These are phyloP conservation scores for Actinia tenebrosa DNA, from an alignment of 64 coral and sea anemone genomes.

Conservation along the genomic window DNA sequence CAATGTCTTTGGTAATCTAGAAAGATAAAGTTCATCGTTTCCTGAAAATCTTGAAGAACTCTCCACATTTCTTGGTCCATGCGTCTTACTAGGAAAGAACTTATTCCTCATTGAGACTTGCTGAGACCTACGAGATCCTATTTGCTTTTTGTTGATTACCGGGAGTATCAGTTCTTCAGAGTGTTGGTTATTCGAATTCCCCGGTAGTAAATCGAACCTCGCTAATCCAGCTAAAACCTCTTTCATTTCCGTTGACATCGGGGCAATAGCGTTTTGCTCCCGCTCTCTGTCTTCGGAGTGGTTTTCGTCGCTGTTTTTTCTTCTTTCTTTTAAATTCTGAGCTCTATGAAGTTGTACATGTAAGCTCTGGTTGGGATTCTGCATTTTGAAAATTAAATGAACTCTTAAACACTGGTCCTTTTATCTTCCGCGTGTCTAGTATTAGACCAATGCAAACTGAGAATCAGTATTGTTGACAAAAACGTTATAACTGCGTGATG, in stretches of 20 bases:
- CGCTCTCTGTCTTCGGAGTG: not conserved
- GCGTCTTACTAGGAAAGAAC: not conserved
- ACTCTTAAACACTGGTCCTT: no score
- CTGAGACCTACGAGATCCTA: not conserved
- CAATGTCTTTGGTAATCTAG: not conserved
- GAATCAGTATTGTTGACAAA: no score
- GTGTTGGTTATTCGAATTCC: no score
- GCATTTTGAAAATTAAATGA: not conserved
- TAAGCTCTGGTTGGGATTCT: not conserved
- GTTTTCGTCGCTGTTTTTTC: not conserved
- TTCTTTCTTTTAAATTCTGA: not conserved
- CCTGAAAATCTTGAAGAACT: not conserved
- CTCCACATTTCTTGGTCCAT: not conserved
- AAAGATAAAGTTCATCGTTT: not conserved
- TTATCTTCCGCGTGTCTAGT: no score
- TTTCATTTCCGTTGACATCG: conserved; percentile 12
- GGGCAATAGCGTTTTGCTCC: not conserved
- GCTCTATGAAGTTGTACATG: not conserved
- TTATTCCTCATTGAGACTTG: not conserved
- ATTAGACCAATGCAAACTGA: no score
- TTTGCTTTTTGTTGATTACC: not conserved
- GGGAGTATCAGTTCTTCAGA: not conserved
- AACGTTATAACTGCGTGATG: no score
- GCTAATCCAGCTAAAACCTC: conserved; percentile 1
- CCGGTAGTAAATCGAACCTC: conserved; percentile 2